These are phyloP conservation scores for Himalopsyche kuldschensis DNA, from an alignment of 2,888 invertebrate species.

Conservation along the genomic window DNA sequence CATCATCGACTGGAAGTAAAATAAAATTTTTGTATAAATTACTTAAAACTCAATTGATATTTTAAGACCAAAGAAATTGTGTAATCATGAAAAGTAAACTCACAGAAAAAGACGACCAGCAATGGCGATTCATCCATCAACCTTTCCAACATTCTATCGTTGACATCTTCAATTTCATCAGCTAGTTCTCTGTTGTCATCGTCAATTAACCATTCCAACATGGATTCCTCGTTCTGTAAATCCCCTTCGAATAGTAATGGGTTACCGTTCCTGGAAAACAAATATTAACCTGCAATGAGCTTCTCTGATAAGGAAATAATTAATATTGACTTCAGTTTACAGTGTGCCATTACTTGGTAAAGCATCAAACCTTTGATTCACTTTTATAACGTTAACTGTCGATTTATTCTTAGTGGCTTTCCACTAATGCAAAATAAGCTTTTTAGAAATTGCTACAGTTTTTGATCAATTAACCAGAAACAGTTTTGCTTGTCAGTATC, in stretches of 20 bases:
- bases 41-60: too few species aligned
- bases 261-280: slow-evolving; percentile 76
- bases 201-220: slow-evolving; percentile 89
- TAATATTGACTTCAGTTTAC: too few species aligned
- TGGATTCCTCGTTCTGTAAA: slow-evolving; percentile 87
- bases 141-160: slow-evolving; percentile 84
- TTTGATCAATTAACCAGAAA: too few species aligned
- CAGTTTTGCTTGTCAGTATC: too few species aligned
- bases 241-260: slow-evolving; percentile 89
- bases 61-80: neutral
- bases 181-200: slow-evolving; percentile 91
- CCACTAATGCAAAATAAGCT: too few species aligned
- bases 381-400: too few species aligned
- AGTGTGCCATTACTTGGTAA: too few species aligned
- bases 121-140: slow-evolving; percentile 84
- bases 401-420: too few species aligned
- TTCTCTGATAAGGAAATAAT: too few species aligned
- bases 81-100: slow-evolving; percentile 46
- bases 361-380: too few species aligned
- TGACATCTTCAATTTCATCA: slow-evolving; percentile 92
- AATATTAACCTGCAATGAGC: neutral
- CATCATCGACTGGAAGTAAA: slow-evolving; percentile 72
- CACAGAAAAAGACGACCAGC: slow-evolving; percentile 90
- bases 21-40: neutral
- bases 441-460: too few species aligned